These are phyloP conservation scores for Cacatua alba DNA, from an alignment of 2,113 vertebrate genomes.

Conservation along the genomic window DNA sequence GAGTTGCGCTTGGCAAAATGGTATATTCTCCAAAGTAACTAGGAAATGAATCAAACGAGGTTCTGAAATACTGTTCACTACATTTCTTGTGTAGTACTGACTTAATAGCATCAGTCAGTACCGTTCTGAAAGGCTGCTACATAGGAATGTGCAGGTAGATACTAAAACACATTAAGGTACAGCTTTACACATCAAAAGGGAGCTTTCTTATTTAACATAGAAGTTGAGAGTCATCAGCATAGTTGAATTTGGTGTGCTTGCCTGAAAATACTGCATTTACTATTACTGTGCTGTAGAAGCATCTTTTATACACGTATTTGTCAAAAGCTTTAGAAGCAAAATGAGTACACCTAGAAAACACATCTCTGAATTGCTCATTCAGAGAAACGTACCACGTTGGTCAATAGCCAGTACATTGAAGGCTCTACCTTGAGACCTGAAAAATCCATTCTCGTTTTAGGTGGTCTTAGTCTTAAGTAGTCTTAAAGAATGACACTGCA, in stretches of 20 bases:
- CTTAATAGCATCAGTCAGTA: slow-evolving; percentile 11
- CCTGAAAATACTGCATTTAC: slow-evolving; percentile 60
- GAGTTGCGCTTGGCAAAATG: slow-evolving; percentile 41
- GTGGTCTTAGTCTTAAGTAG: background rate
- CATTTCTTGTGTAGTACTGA: slow-evolving; percentile 48
- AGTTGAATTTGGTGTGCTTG: slow-evolving; percentile 35
- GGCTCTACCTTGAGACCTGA: background rate
- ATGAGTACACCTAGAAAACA: slow-evolving; percentile 1
- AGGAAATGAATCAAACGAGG: slow-evolving; percentile 30
- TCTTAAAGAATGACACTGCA: background rate
- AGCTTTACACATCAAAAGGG: background rate
- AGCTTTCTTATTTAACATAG: background rate
- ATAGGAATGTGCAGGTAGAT: slow-evolving; percentile 10
- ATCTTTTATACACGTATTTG: background rate
- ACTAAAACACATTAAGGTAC: slow-evolving; percentile 5
- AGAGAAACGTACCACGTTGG: background rate
- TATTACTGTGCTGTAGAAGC: slow-evolving; percentile 21
- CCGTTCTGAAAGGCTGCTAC: background rate
- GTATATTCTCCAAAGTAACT: slow-evolving; percentile 30
- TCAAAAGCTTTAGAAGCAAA: slow-evolving; percentile 44
- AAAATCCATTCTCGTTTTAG: background rate
- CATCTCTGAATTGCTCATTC: background rate
- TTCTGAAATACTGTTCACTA: slow-evolving; percentile 22
- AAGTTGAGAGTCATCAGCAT: slow-evolving; percentile 22
- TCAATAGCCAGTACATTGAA: background rate